Base-by-base conservation (phyloP, 2,888 invertebrate genomes). In the Hemaris fuciformis region DNA sequence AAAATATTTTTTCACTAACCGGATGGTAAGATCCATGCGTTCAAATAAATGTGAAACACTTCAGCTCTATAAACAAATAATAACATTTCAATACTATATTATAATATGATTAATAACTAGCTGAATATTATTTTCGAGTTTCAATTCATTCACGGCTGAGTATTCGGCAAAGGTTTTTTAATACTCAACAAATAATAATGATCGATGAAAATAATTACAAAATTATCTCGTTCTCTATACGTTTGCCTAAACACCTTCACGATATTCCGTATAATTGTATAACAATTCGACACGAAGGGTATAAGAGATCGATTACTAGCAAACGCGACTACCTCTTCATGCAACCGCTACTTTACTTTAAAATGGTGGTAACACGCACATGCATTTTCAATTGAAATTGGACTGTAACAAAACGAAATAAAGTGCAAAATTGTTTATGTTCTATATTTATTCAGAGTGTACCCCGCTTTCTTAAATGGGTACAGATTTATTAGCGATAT, bases 401-500 rank as follows among this genome's bases (percentile, higher is more conserved):
- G 27, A 59, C 31, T 20, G 45, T 43, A 31, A 0, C 5, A 3
- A 10, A 15, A 41, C 4, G 0, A 8, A 2, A 45, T 45, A 43
- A 13, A 18, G 7, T 45, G 43, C n/a, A 58, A 43, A 42, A 42
- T 31, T 3, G 10, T 20, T 25, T 10, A 3, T 13, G 25, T 58
- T 25, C 4, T 2, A 20, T 18, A n/a, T 25, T 10, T 10, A 7
- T 57, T 22, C 18, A 45, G 18, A 22, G 18, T 20, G 8, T n/a
- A 25, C 23, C 27, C 31, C 27, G 18, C 46, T 57, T 60, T 60
- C 56, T 60, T 53, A 53, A 59, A 61, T 56, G 63, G 59, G 23
- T 63, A 67, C 71, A 69, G 64, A 73, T 73, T 73, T 59, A 71
- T 71, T 68, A 65, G 62, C 63, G 59, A 68, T 72, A 69, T 73